Conservation (phyloP, 1,140 invertebrate species). For the Cardiocondyla obscurior region DNA sequence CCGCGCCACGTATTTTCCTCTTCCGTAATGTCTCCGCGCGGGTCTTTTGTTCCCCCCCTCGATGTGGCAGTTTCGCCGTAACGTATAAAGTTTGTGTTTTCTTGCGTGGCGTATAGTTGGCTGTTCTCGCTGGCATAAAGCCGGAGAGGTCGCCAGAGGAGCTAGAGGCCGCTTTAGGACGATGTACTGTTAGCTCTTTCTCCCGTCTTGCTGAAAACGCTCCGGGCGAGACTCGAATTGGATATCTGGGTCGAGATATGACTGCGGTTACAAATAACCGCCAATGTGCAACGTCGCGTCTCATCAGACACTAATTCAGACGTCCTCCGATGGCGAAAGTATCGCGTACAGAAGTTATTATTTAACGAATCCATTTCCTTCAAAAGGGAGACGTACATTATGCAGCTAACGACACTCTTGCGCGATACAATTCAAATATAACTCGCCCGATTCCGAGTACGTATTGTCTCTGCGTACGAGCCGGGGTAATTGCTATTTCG, state of each 20-base stretch:
- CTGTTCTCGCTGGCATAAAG: conserved; percentile 65
- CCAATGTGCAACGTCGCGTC: not conserved
- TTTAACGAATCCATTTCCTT: not conserved
- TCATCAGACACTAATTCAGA: not conserved
- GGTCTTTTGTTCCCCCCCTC: conserved; percentile 69
- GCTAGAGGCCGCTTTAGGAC: conserved; percentile 49
- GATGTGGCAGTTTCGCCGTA: conserved; percentile 69
- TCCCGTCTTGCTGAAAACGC: conserved; percentile 42
- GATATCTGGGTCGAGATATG: conserved; percentile 40
- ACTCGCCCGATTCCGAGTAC: not conserved
- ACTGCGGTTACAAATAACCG: not conserved
- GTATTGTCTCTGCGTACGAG: conserved; percentile 1
- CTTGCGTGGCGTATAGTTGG: conserved; percentile 66
- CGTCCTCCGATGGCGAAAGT: not conserved
- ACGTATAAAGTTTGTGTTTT: conserved; percentile 75
- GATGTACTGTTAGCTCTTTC: conserved; percentile 43
- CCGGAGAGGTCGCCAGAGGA: conserved; percentile 38
- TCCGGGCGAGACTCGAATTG: conserved; percentile 55
- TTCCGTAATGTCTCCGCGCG: conserved; percentile 66
- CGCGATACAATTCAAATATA: not conserved
- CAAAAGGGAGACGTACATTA: not conserved
- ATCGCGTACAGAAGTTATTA: not conserved
- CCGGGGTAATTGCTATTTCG: conserved; percentile 66
- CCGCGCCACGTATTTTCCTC: conserved; percentile 69
- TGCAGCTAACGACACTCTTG: not conserved